phyloP scores from a whole-genome alignment of 2,888 invertebrate genomes.

The Apamea anceps region DNA sequence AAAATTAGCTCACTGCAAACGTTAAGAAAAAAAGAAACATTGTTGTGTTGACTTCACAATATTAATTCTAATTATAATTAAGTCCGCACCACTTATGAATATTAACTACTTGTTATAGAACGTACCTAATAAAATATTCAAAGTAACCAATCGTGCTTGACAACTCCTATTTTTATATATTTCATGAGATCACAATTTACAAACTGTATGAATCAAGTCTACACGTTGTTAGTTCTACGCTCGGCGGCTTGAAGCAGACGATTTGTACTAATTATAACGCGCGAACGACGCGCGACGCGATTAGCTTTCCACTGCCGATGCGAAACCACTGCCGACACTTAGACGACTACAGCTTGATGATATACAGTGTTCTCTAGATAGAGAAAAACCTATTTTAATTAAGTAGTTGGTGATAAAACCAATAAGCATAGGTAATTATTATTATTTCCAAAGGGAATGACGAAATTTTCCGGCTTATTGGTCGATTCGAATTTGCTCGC shows the following conservation, averaged over 20 bases:
- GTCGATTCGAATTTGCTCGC: too few relatives aligned
- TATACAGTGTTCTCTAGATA: slow-evolving; percentile 15
- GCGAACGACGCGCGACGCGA: slow-evolving; percentile 86
- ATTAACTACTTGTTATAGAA: neutral
- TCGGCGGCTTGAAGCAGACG: slow-evolving; percentile 78
- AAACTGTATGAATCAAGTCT: slow-evolving; percentile 67
- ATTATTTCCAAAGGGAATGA: neutral
- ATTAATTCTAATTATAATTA: neutral
- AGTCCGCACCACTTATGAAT: neutral
- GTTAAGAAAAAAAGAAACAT: neutral
- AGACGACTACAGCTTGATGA: slow-evolving; percentile 47
- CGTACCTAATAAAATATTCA: neutral
- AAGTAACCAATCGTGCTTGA: neutral
- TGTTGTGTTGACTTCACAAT: neutral
- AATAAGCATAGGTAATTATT: neutral
- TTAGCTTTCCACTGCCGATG: slow-evolving; percentile 84
- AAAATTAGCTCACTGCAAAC: too few relatives aligned
- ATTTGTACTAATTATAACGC: slow-evolving; percentile 90
- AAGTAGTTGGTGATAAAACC: too few relatives aligned
- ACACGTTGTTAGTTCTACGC: slow-evolving; percentile 72
- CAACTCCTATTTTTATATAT: slow-evolving; percentile 2
- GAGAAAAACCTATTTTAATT: slow-evolving; percentile 15
- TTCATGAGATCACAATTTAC: slow-evolving; percentile 1
- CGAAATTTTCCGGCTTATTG: neutral
- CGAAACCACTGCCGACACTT: slow-evolving; percentile 68